Conservation (phyloP, 2,888 invertebrate species). For the Oxytorus armatus region DNA sequence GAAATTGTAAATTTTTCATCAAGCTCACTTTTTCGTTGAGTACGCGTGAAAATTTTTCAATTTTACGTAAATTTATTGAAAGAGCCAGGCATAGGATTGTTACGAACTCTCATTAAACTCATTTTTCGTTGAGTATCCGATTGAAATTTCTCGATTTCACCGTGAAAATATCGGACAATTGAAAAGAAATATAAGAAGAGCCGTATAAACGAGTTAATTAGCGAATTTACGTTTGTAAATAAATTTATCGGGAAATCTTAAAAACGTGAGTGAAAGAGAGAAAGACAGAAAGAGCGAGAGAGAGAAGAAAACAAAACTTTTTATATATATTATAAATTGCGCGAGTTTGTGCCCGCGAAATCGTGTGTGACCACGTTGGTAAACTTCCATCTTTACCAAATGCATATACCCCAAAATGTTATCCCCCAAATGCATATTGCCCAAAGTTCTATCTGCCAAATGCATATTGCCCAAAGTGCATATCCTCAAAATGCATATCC, state of each 20-base stretch:
- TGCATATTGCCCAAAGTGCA: no score
- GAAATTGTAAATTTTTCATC: not conserved
- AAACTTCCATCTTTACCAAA: no score
- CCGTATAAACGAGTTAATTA: constrained; percentile 1
- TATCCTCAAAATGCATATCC: no score
- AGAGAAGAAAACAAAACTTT: constrained; percentile 62
- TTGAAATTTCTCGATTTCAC: constrained; percentile 26
- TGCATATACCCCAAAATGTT: no score
- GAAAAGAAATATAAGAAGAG: constrained; percentile 22
- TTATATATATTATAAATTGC: constrained; percentile 70
- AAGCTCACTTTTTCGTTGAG: constrained; percentile 5
- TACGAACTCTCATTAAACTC: not conserved
- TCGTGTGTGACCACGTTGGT: no score
- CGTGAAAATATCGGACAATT: not conserved
- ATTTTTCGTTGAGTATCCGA: not conserved
- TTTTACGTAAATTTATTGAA: no score
- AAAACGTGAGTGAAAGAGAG: constrained; percentile 53
- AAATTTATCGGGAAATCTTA: constrained; percentile 66
- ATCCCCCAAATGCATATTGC: no score
- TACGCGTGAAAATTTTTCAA: constrained; percentile 5
- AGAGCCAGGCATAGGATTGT: no score
- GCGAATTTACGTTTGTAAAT: constrained; percentile 68
- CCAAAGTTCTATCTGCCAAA: no score
- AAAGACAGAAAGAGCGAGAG: constrained; percentile 62
- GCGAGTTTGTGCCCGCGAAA: constrained; percentile 67